Evolutionary conservation across 2,888 invertebrate genomes (phyloP).

Genomic region (Brachypalpus laphriformis): DNA sequence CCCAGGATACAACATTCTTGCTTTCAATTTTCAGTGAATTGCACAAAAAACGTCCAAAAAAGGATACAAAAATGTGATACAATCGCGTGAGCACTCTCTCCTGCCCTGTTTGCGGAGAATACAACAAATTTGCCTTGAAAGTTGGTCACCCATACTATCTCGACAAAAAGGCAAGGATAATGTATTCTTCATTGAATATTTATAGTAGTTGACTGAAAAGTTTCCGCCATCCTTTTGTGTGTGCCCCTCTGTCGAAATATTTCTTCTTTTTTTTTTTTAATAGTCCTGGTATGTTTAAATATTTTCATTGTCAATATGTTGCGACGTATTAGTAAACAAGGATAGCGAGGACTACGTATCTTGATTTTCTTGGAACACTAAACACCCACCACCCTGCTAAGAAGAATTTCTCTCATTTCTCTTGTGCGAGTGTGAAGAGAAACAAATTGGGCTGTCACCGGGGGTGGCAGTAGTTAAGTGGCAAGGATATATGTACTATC

Average conservation of each 20-base stretch:
- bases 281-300: neutral
- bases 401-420: conserved; percentile 22
- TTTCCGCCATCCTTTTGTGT: conserved; percentile 54
- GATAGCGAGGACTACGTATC: conserved; percentile 25
- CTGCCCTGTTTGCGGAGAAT: neutral
- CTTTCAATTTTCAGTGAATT: conserved; percentile 28
- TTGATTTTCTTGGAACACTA: conserved; percentile 20
- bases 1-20: conserved; percentile 22
- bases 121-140: conserved; percentile 44
- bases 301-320: conserved; percentile 39
- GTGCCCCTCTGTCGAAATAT: conserved; percentile 4
- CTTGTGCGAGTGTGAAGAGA: neutral
- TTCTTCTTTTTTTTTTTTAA: neutral
- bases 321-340: conserved; percentile 29
- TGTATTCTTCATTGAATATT: conserved; percentile 73
- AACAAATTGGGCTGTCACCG: conserved; percentile 7
- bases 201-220: conserved; percentile 61
- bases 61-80: conserved; percentile 27
- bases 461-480: neutral
- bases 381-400: neutral
- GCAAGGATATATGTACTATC: conserved; percentile 15
- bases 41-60: neutral
- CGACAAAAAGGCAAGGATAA: conserved; percentile 53
- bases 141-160: conserved; percentile 29
- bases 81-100: conserved; percentile 8